Conservation (phyloP, 2,113 vertebrate species). For the Brachypteracias leptosomus region DNA sequence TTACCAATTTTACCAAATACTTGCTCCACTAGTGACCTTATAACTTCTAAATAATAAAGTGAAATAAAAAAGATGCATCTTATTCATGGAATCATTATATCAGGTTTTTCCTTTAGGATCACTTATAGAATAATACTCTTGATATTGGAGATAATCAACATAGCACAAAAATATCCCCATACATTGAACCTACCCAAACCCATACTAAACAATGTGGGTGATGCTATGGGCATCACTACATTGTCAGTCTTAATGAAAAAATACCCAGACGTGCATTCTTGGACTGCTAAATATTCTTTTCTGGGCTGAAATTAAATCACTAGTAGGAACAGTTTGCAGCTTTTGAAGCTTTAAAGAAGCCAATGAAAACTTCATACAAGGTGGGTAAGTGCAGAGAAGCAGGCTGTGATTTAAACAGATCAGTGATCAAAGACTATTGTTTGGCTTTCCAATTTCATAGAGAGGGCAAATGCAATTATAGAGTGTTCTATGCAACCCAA, state of each 20-base stretch:
- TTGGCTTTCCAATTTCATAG: background rate
- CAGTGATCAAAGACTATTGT: background rate
- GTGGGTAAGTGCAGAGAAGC: background rate
- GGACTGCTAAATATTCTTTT: background rate
- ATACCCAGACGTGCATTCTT: fast-evolving
- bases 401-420: background rate
- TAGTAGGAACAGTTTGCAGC: background rate
- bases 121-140: background rate
- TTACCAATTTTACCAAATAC: background rate
- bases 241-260: background rate
- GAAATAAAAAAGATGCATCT: background rate
- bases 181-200: background rate
- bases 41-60: background rate
- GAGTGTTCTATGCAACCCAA: background rate
- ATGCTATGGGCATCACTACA: background rate
- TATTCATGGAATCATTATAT: background rate
- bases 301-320: background rate
- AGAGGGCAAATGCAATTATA: background rate
- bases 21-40: background rate
- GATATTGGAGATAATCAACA: background rate
- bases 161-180: background rate
- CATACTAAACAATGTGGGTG: fast-evolving
- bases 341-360: background rate
- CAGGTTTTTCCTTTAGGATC: background rate
- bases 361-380: background rate